Evolutionary conservation across 2,888 invertebrate genomes (phyloP).

Genomic region (Apamea sordens): DNA sequence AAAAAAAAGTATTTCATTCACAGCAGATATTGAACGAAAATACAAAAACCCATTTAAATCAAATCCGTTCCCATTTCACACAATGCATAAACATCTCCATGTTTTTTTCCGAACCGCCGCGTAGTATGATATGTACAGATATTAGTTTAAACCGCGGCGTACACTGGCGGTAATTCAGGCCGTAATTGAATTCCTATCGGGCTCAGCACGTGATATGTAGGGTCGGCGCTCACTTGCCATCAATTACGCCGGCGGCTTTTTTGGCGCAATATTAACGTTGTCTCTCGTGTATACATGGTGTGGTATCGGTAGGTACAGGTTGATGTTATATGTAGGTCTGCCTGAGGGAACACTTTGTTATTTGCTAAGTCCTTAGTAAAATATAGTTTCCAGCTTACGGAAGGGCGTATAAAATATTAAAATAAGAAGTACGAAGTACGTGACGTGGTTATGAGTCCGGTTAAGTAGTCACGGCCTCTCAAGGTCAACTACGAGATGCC

Average conservation of each 20-base stretch:
- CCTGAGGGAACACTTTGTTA: background rate
- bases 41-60: background rate
- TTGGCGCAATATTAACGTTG: conserved; percentile 54
- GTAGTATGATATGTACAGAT: conserved; percentile 54
- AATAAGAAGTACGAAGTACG: too few species aligned
- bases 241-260: conserved; percentile 55
- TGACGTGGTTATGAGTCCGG: background rate
- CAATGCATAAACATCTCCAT: background rate
- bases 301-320: conserved; percentile 3
- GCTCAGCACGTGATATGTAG: conserved; percentile 64
- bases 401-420: background rate
- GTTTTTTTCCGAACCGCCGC: background rate
- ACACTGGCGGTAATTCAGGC: conserved; percentile 64
- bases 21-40: background rate
- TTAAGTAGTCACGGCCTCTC: too few species aligned
- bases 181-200: conserved; percentile 71
- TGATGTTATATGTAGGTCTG: background rate
- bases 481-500: too few species aligned
- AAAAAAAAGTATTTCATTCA: background rate
- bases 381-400: background rate
- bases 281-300: conserved; percentile 28
- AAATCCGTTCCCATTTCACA: background rate
- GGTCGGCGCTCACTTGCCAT: conserved; percentile 53
- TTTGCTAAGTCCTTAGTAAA: background rate
- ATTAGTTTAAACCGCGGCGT: conserved; percentile 65